Base-by-base conservation (phyloP, 2,797 vertebrate genomes). In the Periparus ater region DNA sequence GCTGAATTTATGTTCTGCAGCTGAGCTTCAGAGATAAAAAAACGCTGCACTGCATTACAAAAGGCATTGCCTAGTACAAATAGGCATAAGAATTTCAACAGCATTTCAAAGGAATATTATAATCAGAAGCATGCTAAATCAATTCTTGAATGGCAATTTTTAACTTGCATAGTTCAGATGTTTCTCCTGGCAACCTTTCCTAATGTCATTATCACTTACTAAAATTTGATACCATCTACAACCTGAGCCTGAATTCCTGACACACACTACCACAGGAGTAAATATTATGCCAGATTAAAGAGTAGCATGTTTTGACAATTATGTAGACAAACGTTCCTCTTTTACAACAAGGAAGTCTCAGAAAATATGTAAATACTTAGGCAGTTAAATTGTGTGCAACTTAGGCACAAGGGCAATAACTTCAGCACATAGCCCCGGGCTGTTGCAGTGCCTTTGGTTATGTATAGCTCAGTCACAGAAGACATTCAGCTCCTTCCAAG, bases 141-240 rank as follows among this genome's bases (percentile, higher is more conserved):
- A 88, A 53, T 63, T 63, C 32, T 81, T 76, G 40, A 93, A 91
- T 66, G 32, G 45, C 62, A 89, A 50, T 86, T 95, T 96, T 93
- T 85, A 75, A 75, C 79, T 88, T 88, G 67, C 92, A 94, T 92
- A 93, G 74, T 82, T 96, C 50, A 88, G 81, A 94, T 96, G 73
- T 94, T 96, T 96, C 89, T 93, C 51, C 87, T 94, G 95, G 88
- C 92, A 95, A 40, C 57, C 34, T 75, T 78, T 62, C 60, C 55
- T 55, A 53, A 38, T 89, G 85, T 88, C 85, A 93, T 96, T 95
- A 96, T 95, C 93, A 94, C 94, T 94, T 95, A 93, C 70, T 92
- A 96, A 96, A 96, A 96, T 79, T 78, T 17, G 77, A 97, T 95
- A 94, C 76, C 51, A 89, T 95, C 92, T 95, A 95, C 87, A 90